These are phyloP conservation scores for Stigmatopora argus DNA, from an alignment of 2,113 vertebrate genomes.

Conservation along the genomic window DNA sequence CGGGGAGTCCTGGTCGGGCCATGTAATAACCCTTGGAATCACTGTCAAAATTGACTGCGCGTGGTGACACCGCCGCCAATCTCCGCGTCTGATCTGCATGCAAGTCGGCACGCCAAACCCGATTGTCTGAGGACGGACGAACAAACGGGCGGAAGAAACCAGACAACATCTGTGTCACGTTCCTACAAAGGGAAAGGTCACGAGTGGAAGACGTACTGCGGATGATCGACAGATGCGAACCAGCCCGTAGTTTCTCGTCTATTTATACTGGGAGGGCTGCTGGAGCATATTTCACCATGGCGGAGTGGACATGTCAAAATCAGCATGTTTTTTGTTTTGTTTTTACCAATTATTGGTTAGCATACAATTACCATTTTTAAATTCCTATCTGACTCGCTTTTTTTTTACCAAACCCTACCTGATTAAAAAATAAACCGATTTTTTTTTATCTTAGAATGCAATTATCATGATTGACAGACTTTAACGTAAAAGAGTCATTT, in stretches of 20 bases:
- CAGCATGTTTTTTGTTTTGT: too few species aligned
- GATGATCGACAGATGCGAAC: slow-evolving; percentile 59
- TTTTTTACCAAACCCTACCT: too few species aligned
- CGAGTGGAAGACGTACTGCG: slow-evolving; percentile 41
- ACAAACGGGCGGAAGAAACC: slow-evolving; percentile 19
- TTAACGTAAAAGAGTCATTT: too few species aligned
- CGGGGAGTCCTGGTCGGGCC: slow-evolving; percentile 22
- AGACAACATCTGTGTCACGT: slow-evolving; percentile 48
- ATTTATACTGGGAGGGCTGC: too few species aligned
- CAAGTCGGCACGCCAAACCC: slow-evolving; percentile 34
- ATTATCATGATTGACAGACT: too few species aligned
- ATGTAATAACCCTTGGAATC: slow-evolving; percentile 59
- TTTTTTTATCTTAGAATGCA: too few species aligned
- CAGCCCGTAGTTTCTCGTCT: slow-evolving; percentile 39
- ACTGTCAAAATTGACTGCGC: slow-evolving; percentile 45
- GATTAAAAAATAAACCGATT: too few species aligned
- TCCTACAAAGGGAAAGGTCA: slow-evolving; percentile 46
- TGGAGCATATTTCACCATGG: too few species aligned
- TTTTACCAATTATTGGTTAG: too few species aligned
- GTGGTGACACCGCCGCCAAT: slow-evolving; percentile 40
- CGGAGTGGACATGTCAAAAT: too few species aligned
- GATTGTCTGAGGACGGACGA: slow-evolving; percentile 44
- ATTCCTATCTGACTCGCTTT: too few species aligned
- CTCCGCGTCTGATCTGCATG: slow-evolving; percentile 57
- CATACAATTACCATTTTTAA: too few species aligned